phyloP scores from a whole-genome alignment of 2,888 invertebrate species.

The Halocaridina rubra region DNA sequence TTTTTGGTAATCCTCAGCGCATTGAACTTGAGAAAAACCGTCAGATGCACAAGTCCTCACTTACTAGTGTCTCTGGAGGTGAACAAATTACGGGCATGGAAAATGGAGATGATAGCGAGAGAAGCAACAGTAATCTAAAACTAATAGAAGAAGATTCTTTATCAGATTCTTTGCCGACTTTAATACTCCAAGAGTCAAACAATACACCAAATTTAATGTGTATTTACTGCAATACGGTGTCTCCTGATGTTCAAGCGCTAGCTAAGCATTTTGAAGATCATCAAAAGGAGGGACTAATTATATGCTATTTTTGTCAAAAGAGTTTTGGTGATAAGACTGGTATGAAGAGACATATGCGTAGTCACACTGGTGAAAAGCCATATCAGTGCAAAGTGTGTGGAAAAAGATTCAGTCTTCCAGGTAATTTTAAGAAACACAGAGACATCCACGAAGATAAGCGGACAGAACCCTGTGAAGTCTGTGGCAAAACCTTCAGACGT shows the following conservation, averaged over 20 bases:
- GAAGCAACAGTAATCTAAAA: not conserved
- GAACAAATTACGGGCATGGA: not conserved
- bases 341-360: conserved; percentile 55
- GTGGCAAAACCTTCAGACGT: conserved; percentile 52
- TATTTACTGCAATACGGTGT: conserved; percentile 27
- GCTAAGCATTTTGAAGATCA: conserved; percentile 51
- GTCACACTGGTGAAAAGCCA: conserved; percentile 57
- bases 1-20: conserved; percentile 20
- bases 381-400: conserved; percentile 57
- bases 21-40: not conserved
- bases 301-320: conserved; percentile 57
- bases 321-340: conserved; percentile 58
- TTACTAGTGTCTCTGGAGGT: not conserved
- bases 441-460: conserved; percentile 55
- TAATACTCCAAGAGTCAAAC: not conserved
- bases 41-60: not conserved
- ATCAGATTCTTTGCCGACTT: not conserved
- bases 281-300: conserved; percentile 50
- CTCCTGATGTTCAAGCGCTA: conserved; percentile 27
- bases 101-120: not conserved
- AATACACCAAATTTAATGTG: conserved; percentile 32
- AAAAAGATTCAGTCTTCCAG: conserved; percentile 57
- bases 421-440: conserved; percentile 56
- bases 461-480: conserved; percentile 52
- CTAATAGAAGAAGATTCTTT: not conserved